Evolutionary conservation across 2,113 vertebrate species (phyloP), one percentile per base, ranked within the genome.

Genomic region (Himantopus leucocephalus): DNA sequence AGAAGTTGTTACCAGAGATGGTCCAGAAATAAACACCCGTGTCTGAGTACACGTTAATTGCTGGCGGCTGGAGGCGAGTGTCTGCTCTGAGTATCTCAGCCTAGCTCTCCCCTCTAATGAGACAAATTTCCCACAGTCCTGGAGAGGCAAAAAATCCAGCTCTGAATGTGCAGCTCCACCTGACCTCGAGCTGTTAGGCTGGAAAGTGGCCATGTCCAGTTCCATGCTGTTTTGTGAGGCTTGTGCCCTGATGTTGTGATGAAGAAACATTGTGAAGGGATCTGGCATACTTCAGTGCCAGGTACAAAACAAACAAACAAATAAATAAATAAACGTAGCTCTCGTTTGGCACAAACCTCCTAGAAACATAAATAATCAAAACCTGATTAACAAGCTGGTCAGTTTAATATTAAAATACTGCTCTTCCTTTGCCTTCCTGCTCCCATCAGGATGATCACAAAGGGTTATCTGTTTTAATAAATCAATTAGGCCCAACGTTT

Each of bases 401-500:
- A 94, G 62, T 86, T 88, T 82, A 81, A 96, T 95, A 96, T 86
- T 19, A 92, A 96, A 94, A 76, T 62, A 80, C 93, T 93, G 79
- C 72, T 83, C 72, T 87, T 92, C 64, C 72, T 76, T 85, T 93
- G 78, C 89, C 66, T 95, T 92, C 84, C 79, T 94, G 80, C 91
- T 96, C 53, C 81, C 74, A 79, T 81, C 95, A 93, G 79, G 71
- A 75, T 1, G 12, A 93, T 85, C 8, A 8, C 37, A 72, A 95
- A 82, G 94, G 29, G 73, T 86, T 94, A 91, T 95, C 81, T 56
- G 41, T 92, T 97, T 90, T 66, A 79, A 87, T 92, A 77, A 95
- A 90, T 95, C 72, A 83, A 94, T 96, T 94, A 89, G 34, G 34
- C 45, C 68, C 52, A 20, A 82, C 50, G 11, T 82, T 95, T 94